These are phyloP conservation scores for Erynnis tages DNA, from an alignment of 2,888 invertebrate species.

Conservation along the genomic window DNA sequence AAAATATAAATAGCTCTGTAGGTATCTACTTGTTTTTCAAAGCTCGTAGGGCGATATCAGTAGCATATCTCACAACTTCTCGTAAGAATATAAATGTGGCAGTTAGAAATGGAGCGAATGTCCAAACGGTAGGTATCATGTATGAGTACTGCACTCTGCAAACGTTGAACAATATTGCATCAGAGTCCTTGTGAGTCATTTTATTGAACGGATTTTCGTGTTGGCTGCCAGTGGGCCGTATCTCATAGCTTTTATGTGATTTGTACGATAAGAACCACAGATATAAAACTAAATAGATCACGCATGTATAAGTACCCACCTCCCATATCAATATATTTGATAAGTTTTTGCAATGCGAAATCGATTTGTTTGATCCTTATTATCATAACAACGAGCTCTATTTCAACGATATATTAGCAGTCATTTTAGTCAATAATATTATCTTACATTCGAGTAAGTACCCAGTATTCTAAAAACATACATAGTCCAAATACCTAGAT, in stretches of 20 bases:
- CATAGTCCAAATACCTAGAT: too few species aligned
- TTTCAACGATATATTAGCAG: too few species aligned
- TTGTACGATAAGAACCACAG: too few species aligned
- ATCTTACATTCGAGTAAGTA: too few species aligned
- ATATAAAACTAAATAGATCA: too few species aligned
- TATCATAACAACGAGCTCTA: too few species aligned
- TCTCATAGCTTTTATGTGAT: neutral
- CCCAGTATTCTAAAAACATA: too few species aligned
- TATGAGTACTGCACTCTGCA: slow-evolving; percentile 2
- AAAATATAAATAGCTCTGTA: neutral
- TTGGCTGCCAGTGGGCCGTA: neutral
- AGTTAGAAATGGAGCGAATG: slow-evolving; percentile 14
- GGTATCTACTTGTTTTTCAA: slow-evolving; percentile 5
- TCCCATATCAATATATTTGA: too few species aligned
- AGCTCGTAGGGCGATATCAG: slow-evolving; percentile 19
- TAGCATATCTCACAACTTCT: slow-evolving; percentile 15
- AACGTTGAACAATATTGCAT: slow-evolving; percentile 2
- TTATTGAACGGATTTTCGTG: neutral
- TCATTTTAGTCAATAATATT: too few species aligned
- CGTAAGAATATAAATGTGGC: slow-evolving; percentile 23
- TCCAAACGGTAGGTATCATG: slow-evolving; percentile 4
- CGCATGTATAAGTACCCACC: too few species aligned
- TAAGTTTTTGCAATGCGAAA: too few species aligned
- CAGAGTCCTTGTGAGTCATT: slow-evolving; percentile 9
- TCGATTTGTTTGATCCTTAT: too few species aligned